Evolutionary conservation across 2,797 vertebrate species (phyloP).

Genomic region (Distichodus sexfasciatus): DNA sequence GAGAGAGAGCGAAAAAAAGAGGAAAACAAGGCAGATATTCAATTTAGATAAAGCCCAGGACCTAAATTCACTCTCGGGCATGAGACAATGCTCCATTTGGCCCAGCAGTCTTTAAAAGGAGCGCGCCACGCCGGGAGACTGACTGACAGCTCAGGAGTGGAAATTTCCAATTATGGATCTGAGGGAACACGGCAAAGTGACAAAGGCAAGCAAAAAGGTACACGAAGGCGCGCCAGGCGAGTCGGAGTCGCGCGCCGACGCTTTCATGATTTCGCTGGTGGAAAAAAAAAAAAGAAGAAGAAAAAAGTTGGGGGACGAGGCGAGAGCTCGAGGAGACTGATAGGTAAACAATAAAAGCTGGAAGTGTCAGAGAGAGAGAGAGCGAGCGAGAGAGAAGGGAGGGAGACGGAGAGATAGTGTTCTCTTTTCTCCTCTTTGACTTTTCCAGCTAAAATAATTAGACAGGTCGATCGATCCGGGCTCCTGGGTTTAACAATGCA

Average conservation of each 20-base stretch:
- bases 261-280: slow-evolving; percentile 35
- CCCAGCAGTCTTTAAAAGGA: slow-evolving; percentile 70
- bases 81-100: slow-evolving; percentile 75
- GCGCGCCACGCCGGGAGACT: slow-evolving; percentile 69
- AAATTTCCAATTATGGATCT: slow-evolving; percentile 76
- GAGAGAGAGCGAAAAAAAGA: too few relatives aligned
- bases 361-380: slow-evolving; percentile 16
- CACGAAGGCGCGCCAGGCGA: slow-evolving; percentile 7
- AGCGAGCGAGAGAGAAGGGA: slow-evolving; percentile 1
- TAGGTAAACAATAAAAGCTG: slow-evolving; percentile 30
- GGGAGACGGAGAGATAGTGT: background rate
- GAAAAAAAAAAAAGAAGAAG: too few relatives aligned
- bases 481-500: background rate
- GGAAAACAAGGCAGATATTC: slow-evolving; percentile 81
- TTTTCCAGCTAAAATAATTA: slow-evolving; percentile 10
- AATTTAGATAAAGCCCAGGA: slow-evolving; percentile 79
- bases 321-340: slow-evolving; percentile 13
- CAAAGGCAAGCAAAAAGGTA: slow-evolving; percentile 47
- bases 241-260: slow-evolving; percentile 20
- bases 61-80: slow-evolving; percentile 65
- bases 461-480: background rate
- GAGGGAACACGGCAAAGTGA: slow-evolving; percentile 56
- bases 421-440: background rate
- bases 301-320: slow-evolving; percentile 39
- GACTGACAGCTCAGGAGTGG: slow-evolving; percentile 66